These are phyloP conservation scores for Pangasius larnaudii DNA, from an alignment of 2,797 vertebrate species.

Conservation along the genomic window DNA sequence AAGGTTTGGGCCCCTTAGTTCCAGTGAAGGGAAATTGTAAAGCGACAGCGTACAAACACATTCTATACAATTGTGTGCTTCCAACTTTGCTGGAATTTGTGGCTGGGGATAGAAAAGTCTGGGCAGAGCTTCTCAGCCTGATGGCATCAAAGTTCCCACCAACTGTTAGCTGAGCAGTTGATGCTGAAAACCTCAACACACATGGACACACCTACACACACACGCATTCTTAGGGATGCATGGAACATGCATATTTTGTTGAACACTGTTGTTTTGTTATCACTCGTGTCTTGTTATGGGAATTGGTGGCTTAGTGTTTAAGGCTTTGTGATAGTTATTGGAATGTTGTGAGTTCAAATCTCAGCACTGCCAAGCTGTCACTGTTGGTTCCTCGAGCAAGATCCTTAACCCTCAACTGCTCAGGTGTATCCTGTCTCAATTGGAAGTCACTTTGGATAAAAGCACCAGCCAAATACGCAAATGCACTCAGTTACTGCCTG, in stretches of 20 bases:
- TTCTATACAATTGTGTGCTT: background rate
- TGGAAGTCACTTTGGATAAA: background rate
- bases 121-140: background rate
- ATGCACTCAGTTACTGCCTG: constrained; percentile 5
- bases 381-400: background rate
- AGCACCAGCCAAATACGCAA: background rate
- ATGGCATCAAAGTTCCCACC: background rate
- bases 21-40: background rate
- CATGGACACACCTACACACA: background rate
- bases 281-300: background rate
- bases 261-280: background rate
- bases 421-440: background rate
- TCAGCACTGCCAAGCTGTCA: background rate
- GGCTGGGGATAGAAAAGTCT: background rate
- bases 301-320: background rate
- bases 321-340: background rate
- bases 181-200: background rate
- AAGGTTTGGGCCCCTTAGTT: background rate
- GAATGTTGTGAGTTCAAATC: background rate
- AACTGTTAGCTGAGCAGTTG: background rate
- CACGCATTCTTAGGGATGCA: background rate
- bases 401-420: background rate
- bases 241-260: background rate
- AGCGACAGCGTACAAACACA: background rate
- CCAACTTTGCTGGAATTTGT: background rate